These are phyloP conservation scores for Muscicapa adusta DNA, from an alignment of 2,113 vertebrate species.

Conservation along the genomic window DNA sequence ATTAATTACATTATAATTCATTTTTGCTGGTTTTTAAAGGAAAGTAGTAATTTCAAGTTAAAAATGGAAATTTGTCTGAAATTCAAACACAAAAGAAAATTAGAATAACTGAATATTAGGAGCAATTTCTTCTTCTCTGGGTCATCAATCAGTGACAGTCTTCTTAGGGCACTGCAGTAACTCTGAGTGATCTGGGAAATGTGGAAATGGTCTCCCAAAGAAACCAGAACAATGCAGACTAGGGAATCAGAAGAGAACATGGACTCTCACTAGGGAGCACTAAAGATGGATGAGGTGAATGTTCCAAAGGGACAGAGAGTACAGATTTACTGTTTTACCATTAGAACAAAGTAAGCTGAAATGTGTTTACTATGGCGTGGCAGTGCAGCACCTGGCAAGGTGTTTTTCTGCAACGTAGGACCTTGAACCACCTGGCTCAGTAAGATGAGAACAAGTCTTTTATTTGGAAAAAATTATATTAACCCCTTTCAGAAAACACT, in stretches of 20 bases:
- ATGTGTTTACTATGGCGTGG: background rate
- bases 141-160: background rate
- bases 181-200: background rate
- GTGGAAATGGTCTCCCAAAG: background rate
- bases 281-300: background rate
- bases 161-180: background rate
- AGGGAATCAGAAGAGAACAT: background rate
- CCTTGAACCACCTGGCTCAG: background rate
- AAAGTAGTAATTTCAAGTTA: background rate
- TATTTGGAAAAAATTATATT: background rate
- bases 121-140: background rate
- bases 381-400: background rate
- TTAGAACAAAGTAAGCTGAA: background rate
- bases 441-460: background rate
- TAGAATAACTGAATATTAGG: background rate
- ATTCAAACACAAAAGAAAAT: background rate
- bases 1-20: background rate
- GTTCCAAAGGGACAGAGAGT: background rate
- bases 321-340: background rate
- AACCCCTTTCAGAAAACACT: background rate
- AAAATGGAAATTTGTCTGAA: background rate
- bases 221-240: background rate
- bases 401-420: background rate
- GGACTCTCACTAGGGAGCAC: background rate
- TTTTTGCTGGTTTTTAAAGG: background rate